phyloP scores from a whole-genome alignment of 2,888 invertebrate genomes.

The Eulithis prunata region DNA sequence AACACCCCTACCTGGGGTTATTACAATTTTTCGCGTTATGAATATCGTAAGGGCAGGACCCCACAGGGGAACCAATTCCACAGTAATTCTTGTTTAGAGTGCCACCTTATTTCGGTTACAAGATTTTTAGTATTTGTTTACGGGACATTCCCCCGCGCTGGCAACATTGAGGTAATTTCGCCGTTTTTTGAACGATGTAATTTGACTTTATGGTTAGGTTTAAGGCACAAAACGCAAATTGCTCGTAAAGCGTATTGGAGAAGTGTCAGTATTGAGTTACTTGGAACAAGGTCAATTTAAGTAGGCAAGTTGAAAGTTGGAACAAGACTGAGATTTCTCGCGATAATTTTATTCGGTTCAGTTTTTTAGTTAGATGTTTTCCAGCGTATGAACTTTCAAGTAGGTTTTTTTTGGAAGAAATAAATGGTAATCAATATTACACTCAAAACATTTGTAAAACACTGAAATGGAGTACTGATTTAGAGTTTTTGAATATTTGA shows the following conservation, averaged over 20 bases:
- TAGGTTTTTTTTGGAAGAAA: too few species aligned
- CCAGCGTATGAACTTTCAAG: too few species aligned
- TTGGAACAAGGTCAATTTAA: constrained; percentile 16
- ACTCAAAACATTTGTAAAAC: too few species aligned
- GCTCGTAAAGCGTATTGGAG: constrained; percentile 50
- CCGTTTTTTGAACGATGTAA: constrained; percentile 68
- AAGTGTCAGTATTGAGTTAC: constrained; percentile 29
- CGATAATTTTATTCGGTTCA: not conserved
- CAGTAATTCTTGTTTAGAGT: constrained; percentile 84
- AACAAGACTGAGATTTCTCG: not conserved
- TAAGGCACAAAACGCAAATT: constrained; percentile 64
- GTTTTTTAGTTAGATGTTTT: too few species aligned
- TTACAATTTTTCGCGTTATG: constrained; percentile 85
- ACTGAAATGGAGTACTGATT: not conserved
- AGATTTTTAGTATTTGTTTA: constrained; percentile 84
- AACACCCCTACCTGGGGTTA: constrained; percentile 63
- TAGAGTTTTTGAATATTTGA: not conserved
- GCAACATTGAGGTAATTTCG: constrained; percentile 66
- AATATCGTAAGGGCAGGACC: constrained; percentile 73
- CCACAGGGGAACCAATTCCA: constrained; percentile 66
- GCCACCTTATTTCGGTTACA: constrained; percentile 82
- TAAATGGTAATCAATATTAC: too few species aligned
- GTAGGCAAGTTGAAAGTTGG: not conserved
- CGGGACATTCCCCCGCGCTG: constrained; percentile 69
- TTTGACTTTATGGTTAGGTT: constrained; percentile 64